Evolutionary conservation across 2,113 vertebrate genomes (phyloP).

Genomic region (Rhea pennata): DNA sequence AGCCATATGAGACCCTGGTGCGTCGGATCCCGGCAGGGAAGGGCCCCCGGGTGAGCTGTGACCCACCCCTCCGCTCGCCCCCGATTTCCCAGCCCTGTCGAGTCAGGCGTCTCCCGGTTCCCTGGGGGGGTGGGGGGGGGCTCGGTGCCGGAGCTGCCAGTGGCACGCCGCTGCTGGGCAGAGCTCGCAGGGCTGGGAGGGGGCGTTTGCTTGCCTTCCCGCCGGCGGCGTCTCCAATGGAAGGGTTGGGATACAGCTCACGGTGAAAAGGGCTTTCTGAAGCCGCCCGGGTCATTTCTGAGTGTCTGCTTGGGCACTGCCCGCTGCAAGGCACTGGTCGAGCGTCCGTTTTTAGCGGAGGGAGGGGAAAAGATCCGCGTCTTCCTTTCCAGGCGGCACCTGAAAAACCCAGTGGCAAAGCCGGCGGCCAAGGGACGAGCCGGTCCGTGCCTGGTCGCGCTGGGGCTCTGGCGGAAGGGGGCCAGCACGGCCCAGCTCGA

Average conservation of each 20-base stretch:
- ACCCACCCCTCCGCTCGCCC: background rate
- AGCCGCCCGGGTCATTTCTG: background rate
- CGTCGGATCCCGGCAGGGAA: background rate
- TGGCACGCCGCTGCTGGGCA: too few relatives aligned
- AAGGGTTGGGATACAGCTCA: background rate
- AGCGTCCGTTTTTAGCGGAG: background rate
- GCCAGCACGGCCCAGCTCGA: too few relatives aligned
- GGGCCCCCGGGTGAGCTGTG: constrained; percentile 40
- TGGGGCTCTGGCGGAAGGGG: too few relatives aligned
- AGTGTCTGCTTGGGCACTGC: accelerated
- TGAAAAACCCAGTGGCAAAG: background rate
- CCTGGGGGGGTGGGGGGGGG: background rate
- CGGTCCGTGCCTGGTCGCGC: background rate
- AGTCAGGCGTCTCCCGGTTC: background rate
- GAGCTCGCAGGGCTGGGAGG: background rate
- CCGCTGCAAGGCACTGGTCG: background rate
- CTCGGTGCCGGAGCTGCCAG: background rate
- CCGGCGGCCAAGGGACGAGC: too few relatives aligned
- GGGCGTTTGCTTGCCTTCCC: background rate
- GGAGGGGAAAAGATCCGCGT: background rate
- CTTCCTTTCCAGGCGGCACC: background rate
- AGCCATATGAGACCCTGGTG: constrained; percentile 78
- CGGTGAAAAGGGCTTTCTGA: background rate
- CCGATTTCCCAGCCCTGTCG: background rate
- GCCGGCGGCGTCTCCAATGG: background rate